Percentiles rank a stretch among this genome's conserved stretches.
Conservation (phyloP, 2,113 vertebrate species). For the Tachysurus fulvidraco region DNA sequence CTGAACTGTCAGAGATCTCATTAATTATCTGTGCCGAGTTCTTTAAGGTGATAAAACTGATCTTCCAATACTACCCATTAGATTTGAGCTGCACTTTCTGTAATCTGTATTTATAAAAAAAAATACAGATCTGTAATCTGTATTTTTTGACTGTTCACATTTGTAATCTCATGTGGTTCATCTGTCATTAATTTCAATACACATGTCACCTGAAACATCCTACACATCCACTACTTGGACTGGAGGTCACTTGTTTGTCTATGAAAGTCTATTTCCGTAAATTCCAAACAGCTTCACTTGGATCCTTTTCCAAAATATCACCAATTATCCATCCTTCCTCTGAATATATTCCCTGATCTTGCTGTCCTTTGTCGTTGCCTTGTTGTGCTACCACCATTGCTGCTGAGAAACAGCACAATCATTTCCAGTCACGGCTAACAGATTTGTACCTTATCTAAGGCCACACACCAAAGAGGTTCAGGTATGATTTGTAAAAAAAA, state of each 20-base stretch:
- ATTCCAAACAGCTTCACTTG: background rate
- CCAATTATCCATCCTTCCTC: background rate
- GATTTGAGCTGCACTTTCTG: background rate
- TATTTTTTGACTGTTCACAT: too few species aligned
- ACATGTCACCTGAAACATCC: background rate
- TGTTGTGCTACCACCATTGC: background rate
- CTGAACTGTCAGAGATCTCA: constrained; percentile 61
- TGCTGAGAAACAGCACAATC: background rate
- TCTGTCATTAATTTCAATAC: too few species aligned
- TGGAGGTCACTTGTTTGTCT: background rate
- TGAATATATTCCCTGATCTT: background rate
- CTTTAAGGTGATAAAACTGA: constrained; percentile 48
- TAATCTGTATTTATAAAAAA: too few species aligned
- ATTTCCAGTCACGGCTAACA: background rate
- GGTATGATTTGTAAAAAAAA: background rate
- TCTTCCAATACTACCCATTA: background rate
- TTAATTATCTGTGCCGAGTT: constrained; percentile 60
- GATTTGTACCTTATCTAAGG: background rate
- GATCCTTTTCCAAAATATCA: background rate
- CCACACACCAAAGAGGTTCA: background rate
- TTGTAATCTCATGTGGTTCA: too few species aligned
- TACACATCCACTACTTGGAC: background rate
- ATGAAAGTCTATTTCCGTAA: background rate
- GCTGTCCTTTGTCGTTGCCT: background rate
- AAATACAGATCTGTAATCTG: too few species aligned